Evolutionary conservation across 2,797 vertebrate species (phyloP).

Genomic region (Characodon lateralis): DNA sequence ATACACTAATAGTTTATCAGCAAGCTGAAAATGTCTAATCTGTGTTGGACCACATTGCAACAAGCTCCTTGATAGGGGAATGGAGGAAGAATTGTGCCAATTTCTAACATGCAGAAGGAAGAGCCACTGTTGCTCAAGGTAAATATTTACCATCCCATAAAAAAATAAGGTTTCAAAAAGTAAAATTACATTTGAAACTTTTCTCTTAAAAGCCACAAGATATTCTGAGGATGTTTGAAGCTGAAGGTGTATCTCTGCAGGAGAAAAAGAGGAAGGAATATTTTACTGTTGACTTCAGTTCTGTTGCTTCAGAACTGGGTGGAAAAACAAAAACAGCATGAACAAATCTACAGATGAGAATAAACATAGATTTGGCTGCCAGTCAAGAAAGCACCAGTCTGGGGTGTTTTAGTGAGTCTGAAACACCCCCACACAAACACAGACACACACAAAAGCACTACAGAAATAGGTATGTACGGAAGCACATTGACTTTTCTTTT

Average conservation of each 20-base stretch:
- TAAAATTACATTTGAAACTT: constrained; percentile 2
- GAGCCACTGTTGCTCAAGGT: not conserved
- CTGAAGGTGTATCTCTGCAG: constrained; percentile 9
- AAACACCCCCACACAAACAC: constrained; percentile 42
- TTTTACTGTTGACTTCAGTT: constrained; percentile 14
- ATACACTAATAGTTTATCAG: not conserved
- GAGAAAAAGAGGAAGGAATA: not conserved
- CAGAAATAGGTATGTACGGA: constrained; percentile 24
- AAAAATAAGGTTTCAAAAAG: not conserved
- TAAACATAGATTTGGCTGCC: constrained; percentile 59
- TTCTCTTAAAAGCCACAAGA: constrained; percentile 6
- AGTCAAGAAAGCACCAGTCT: constrained; percentile 56
- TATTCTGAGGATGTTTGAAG: not conserved
- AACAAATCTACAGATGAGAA: constrained; percentile 46
- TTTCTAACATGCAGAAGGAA: constrained; percentile 3
- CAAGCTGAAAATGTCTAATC: not conserved
- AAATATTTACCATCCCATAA: not conserved
- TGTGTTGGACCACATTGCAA: too few relatives aligned
- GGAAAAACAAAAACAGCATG: constrained; percentile 31
- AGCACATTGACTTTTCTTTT: constrained; percentile 18
- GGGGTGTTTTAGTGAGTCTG: constrained; percentile 44
- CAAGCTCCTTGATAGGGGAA: constrained; percentile 28
- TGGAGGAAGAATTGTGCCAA: constrained; percentile 23
- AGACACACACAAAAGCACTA: constrained; percentile 12
- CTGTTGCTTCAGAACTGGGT: constrained; percentile 29